Evolutionary conservation across 2,113 vertebrate genomes (phyloP).

Genomic region (Daphoenositta chrysoptera): DNA sequence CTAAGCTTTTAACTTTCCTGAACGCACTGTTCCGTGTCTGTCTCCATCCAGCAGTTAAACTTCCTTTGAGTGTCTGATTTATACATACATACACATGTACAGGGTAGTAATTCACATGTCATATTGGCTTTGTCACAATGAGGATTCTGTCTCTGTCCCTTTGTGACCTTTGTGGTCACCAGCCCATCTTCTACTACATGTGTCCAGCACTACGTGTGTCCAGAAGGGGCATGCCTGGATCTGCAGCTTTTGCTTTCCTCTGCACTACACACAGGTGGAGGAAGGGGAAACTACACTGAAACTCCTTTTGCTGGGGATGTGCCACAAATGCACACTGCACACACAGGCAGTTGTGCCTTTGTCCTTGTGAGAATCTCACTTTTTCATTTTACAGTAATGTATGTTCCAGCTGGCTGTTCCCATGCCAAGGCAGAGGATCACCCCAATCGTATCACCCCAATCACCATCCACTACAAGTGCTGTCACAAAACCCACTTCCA

Average conservation of each 20-base stretch:
- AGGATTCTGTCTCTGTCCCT: not conserved
- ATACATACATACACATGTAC: not conserved
- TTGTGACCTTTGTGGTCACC: not conserved
- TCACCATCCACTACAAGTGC: not conserved
- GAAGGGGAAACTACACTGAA: not conserved
- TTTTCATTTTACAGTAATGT: not conserved
- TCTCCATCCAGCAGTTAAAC: not conserved
- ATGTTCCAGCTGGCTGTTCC: not conserved
- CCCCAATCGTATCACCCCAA: not conserved
- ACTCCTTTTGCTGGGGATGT: not conserved
- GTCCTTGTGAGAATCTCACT: not conserved
- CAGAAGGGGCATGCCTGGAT: not conserved
- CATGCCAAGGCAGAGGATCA: not conserved
- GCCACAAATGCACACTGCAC: not conserved
- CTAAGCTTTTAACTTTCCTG: slow-evolving; percentile 25
- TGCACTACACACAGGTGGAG: not conserved
- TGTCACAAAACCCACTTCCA: not conserved
- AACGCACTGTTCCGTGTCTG: not conserved
- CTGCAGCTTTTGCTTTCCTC: not conserved
- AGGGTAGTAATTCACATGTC: not conserved
- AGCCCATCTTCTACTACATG: not conserved
- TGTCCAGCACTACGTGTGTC: not conserved
- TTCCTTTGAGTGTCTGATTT: not conserved
- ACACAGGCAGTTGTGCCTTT: not conserved
- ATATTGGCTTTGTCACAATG: not conserved